These are phyloP conservation scores for Phthorimaea operculella DNA, from an alignment of 1,140 invertebrate species.

Conservation along the genomic window DNA sequence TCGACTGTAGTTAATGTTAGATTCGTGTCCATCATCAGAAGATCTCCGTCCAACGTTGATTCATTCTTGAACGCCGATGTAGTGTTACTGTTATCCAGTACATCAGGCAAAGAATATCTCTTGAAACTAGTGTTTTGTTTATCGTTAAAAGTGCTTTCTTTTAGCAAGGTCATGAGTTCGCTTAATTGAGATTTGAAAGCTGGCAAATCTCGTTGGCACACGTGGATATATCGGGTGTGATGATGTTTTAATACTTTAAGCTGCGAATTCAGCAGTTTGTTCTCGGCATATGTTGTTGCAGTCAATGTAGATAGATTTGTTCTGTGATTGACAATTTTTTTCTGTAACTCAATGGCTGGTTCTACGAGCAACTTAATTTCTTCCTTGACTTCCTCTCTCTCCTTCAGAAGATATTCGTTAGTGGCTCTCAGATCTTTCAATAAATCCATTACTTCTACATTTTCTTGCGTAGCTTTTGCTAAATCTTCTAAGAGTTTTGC, in stretches of 20 bases:
- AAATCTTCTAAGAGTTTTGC: conserved; percentile 5
- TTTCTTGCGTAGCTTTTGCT: conserved; percentile 19
- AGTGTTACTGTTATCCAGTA: conserved; percentile 33
- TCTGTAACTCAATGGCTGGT: conserved; percentile 45
- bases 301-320: conserved; percentile 60
- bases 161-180: conserved; percentile 38
- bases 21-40: conserved; percentile 60
- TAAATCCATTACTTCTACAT: conserved; percentile 20
- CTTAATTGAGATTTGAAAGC: conserved; percentile 45
- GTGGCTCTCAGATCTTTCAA: conserved; percentile 26
- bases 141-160: conserved; percentile 19
- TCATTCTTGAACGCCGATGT: conserved; percentile 43
- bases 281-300: conserved; percentile 58
- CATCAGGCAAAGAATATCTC: conserved; percentile 39
- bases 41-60: conserved; percentile 50
- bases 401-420: conserved; percentile 31
- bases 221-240: conserved; percentile 43
- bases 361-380: conserved; percentile 44
- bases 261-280: conserved; percentile 49
- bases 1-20: conserved; percentile 44
- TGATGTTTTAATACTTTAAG: conserved; percentile 51
- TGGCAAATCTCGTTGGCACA: conserved; percentile 55
- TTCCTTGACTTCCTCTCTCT: conserved; percentile 33
- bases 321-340: conserved; percentile 48
- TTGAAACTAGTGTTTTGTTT: conserved; percentile 34